A percentile compares a stretch with the other conserved stretches of the same genome.
phyloP scores from a whole-genome alignment of 2,888 invertebrate species.

The Melitaea athalia region DNA sequence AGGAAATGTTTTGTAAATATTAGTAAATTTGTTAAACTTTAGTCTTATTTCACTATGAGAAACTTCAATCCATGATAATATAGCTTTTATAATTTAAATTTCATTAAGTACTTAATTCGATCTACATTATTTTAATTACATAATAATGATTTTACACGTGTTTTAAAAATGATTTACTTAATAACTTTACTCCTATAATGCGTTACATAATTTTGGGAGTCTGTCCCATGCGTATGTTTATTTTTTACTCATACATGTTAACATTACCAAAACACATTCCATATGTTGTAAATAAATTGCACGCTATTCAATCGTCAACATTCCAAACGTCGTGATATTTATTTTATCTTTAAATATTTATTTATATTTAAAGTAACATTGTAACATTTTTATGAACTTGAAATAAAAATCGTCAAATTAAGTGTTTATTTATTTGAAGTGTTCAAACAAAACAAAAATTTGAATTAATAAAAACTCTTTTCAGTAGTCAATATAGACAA shows the following conservation, averaged over 20 bases:
- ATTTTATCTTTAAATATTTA: constrained; percentile 63
- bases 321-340: constrained; percentile 55
- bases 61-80: no score
- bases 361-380: constrained; percentile 58
- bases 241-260: not conserved
- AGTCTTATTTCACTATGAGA: not conserved
- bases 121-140: not conserved
- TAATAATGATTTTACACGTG: no score
- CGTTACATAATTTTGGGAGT: no score
- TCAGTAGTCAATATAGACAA: no score
- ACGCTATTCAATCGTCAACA: constrained; percentile 31
- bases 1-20: constrained; percentile 8
- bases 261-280: constrained; percentile 26
- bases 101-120: not conserved
- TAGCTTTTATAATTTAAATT: not conserved
- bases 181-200: no score
- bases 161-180: no score
- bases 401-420: constrained; percentile 25
- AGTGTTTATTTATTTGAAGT: constrained; percentile 12
- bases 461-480: no score
- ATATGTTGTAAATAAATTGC: constrained; percentile 36
- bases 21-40: not conserved
- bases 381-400: constrained; percentile 44
- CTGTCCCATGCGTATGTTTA: no score
- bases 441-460: no score